A percentile compares a stretch with the other conserved stretches of the same genome.
These are phyloP conservation scores for Sitophilus oryzae DNA, from an alignment of 1,140 invertebrate genomes.

Conservation along the genomic window DNA sequence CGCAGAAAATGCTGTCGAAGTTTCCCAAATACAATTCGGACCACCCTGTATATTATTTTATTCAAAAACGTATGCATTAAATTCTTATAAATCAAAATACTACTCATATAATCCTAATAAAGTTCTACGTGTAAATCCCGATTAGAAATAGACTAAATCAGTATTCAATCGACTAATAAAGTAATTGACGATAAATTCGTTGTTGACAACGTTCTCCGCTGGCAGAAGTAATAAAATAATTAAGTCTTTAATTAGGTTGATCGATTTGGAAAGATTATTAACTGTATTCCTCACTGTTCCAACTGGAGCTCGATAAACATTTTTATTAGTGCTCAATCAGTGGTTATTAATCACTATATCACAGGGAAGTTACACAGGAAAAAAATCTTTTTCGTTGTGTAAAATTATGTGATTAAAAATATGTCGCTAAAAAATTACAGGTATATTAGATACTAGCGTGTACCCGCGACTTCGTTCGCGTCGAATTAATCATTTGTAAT, in stretches of 20 bases:
- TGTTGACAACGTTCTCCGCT: conserved; percentile 12
- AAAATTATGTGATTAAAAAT: no score
- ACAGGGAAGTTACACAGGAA: conserved; percentile 11
- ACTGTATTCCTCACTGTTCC: conserved; percentile 3
- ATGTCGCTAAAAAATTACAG: no score
- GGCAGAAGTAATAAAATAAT: conserved; percentile 17
- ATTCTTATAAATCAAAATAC: conserved; percentile 3
- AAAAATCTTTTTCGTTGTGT: conserved; percentile 11
- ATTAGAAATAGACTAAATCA: conserved; percentile 13
- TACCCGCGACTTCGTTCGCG: no score
- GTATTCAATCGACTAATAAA: conserved; percentile 18
- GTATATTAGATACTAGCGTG: no score
- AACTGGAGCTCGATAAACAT: conserved; percentile 9
- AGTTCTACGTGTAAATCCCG: no score
- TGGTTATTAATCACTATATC: conserved; percentile 7
- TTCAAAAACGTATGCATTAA: no score
- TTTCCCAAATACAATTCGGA: no score
- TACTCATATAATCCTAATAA: no score
- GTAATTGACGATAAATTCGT: conserved; percentile 11
- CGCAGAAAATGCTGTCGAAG: no score
- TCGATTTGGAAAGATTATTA: conserved; percentile 19
- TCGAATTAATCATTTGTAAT: no score
- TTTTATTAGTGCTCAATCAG: conserved; percentile 8
- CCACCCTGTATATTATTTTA: no score
- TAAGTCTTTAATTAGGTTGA: conserved; percentile 19